Conservation (phyloP, 2,113 vertebrate species). For the Numida meleagris region DNA sequence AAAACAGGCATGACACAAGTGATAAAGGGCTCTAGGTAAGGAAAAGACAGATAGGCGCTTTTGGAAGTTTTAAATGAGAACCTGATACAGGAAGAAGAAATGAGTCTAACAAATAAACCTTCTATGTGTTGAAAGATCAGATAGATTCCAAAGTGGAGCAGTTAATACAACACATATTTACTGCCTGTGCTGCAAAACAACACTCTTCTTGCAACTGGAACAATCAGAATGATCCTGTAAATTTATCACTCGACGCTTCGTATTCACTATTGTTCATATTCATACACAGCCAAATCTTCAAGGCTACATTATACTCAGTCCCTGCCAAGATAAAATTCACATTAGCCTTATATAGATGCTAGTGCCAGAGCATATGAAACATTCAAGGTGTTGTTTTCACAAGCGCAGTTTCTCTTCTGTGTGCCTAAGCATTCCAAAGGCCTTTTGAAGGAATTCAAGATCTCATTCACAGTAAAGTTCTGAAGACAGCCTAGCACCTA, state of each 20-base stretch:
- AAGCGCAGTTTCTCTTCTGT: neutral
- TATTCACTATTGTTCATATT: neutral
- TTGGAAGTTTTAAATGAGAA: conserved; percentile 58
- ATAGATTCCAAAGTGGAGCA: conserved; percentile 23
- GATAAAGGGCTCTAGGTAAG: conserved; percentile 33
- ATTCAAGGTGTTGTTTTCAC: neutral
- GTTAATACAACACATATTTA: conserved; percentile 40
- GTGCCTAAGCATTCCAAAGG: neutral
- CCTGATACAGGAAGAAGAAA: conserved; percentile 40
- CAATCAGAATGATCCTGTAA: neutral
- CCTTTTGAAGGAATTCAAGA: neutral
- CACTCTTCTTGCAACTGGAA: neutral
- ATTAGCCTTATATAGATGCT: neutral
- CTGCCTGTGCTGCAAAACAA: neutral
- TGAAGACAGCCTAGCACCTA: neutral
- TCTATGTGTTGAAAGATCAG: conserved; percentile 28
- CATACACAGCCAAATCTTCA: neutral
- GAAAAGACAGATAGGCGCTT: neutral
- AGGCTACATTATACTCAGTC: neutral
- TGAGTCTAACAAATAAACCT: conserved; percentile 22
- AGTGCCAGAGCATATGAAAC: neutral
- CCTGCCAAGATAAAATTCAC: neutral
- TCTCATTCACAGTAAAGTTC: neutral
- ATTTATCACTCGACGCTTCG: neutral
- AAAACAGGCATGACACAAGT: conserved; percentile 21